A percentile compares a stretch with the other conserved stretches of the same genome.
These are phyloP conservation scores for Plebejus argus DNA, from an alignment of 2,888 invertebrate genomes.

Conservation along the genomic window DNA sequence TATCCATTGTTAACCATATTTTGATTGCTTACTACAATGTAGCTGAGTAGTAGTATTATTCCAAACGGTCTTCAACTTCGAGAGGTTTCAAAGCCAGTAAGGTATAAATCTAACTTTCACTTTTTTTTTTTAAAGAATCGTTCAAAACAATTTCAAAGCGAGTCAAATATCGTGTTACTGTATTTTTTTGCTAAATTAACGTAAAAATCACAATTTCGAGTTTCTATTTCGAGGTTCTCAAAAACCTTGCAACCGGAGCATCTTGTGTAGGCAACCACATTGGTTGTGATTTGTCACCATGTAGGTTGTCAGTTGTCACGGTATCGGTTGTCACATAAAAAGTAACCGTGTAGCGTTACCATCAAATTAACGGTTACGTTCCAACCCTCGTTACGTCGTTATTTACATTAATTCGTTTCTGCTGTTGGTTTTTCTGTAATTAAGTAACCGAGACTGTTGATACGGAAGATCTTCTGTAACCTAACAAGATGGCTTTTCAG, in stretches of 20 bases:
- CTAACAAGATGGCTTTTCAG: too few species aligned
- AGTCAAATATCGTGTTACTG: background rate
- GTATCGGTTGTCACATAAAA: constrained; percentile 1
- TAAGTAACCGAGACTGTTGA: background rate
- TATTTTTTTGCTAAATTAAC: background rate
- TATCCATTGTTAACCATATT: background rate
- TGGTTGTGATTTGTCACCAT: background rate
- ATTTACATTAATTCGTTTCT: background rate
- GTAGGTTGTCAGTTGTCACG: background rate
- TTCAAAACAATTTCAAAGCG: background rate
- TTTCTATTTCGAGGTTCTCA: background rate
- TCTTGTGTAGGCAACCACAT: background rate
- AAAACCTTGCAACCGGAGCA: background rate
- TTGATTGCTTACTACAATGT: background rate
- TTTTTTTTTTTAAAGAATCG: background rate
- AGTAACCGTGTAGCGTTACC: background rate
- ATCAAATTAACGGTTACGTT: background rate
- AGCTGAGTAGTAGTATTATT: background rate
- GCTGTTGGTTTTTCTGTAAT: background rate
- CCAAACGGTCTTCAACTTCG: too few species aligned
- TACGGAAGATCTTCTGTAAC: background rate
- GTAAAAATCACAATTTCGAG: background rate
- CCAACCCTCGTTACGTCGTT: background rate
- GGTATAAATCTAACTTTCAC: background rate
- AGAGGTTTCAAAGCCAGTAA: too few species aligned